These are phyloP conservation scores for Liposcelis brunnea DNA, from an alignment of 2,888 invertebrate species.

Conservation along the genomic window DNA sequence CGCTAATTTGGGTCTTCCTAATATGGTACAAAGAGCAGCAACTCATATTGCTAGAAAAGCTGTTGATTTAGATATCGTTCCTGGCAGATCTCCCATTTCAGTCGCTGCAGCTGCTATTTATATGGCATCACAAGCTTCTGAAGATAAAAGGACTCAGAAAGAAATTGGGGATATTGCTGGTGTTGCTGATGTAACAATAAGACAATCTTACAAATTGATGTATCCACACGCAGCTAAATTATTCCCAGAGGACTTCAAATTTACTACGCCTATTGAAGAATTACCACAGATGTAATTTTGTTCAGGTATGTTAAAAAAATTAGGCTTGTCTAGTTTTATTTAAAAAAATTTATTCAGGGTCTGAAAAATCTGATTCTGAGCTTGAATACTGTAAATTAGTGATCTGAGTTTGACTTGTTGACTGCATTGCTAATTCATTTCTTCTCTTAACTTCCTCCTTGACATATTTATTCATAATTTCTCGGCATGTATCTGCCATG, in stretches of 20 bases:
- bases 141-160: slow-evolving; percentile 84
- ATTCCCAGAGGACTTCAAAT: slow-evolving; percentile 93
- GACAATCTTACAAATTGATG: slow-evolving; percentile 95
- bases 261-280: slow-evolving; percentile 84
- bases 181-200: slow-evolving; percentile 93
- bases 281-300: slow-evolving; percentile 63
- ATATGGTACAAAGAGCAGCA: slow-evolving; percentile 81
- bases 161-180: slow-evolving; percentile 98
- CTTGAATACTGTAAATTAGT: not conserved
- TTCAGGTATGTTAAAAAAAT: not conserved
- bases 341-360: not conserved
- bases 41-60: slow-evolving; percentile 94
- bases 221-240: slow-evolving; percentile 81
- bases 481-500: slow-evolving; percentile 50
- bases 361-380: not conserved
- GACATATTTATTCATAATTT: slow-evolving; percentile 50
- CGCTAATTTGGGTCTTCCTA: slow-evolving; percentile 78
- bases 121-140: slow-evolving; percentile 96
- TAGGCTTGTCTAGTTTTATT: not conserved
- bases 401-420: no score
- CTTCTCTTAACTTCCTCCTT: not conserved
- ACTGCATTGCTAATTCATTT: no score
- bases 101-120: slow-evolving; percentile 99
- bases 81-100: slow-evolving; percentile 94
- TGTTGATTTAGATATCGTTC: slow-evolving; percentile 91